Evolutionary conservation across 2,888 invertebrate species (phyloP).

Genomic region (Isoperla grammatica): DNA sequence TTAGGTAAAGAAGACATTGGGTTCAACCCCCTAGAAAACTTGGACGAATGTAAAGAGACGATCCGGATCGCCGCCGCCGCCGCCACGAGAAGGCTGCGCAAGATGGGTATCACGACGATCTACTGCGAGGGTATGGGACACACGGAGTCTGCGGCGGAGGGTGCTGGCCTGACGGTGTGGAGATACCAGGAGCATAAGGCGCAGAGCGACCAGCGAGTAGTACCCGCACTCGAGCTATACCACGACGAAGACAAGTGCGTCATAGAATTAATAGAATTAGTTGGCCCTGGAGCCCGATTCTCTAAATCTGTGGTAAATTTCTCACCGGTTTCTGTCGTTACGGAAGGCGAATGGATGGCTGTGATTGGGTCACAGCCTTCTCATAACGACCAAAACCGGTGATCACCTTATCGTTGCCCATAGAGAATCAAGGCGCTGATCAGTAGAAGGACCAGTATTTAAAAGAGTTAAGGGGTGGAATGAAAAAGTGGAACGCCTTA

Average conservation of each 20-base stretch:
- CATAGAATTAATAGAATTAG: too few species aligned
- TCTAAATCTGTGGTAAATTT: too few species aligned
- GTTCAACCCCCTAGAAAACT: slow-evolving; percentile 41
- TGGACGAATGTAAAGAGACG: slow-evolving; percentile 43
- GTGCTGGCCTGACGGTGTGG: slow-evolving; percentile 55
- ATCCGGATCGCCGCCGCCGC: slow-evolving; percentile 43
- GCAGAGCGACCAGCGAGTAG: slow-evolving; percentile 39
- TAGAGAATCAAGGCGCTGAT: too few species aligned
- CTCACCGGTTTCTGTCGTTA: too few species aligned
- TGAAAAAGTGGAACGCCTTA: too few species aligned
- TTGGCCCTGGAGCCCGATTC: too few species aligned
- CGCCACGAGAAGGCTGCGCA: slow-evolving; percentile 46
- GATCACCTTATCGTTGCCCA: too few species aligned
- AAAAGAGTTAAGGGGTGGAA: too few species aligned
- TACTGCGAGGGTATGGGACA: slow-evolving; percentile 54
- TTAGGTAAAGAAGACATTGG: slow-evolving; percentile 39
- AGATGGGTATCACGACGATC: slow-evolving; percentile 48
- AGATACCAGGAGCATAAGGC: slow-evolving; percentile 57
- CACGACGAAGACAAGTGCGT: slow-evolving; percentile 38
- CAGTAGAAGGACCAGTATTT: too few species aligned
- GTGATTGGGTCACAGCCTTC: too few species aligned
- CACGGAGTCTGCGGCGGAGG: slow-evolving; percentile 64
- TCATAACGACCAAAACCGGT: too few species aligned
- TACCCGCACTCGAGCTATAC: slow-evolving; percentile 49
- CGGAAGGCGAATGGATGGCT: too few species aligned